Evolutionary conservation across 2,797 vertebrate genomes (phyloP).

Genomic region (Acanthopagrus latus): DNA sequence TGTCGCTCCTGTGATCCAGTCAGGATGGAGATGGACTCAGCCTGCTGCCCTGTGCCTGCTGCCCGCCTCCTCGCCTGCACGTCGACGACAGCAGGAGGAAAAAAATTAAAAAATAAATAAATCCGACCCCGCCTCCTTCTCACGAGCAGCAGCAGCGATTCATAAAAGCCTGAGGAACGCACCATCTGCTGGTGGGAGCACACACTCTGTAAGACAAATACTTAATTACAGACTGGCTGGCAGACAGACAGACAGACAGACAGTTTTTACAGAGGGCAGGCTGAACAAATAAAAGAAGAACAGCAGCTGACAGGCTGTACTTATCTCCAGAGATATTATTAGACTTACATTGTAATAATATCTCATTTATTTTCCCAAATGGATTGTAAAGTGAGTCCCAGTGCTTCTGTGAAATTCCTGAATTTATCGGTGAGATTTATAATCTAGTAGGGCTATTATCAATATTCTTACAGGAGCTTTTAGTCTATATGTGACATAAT

Average conservation of each 20-base stretch:
- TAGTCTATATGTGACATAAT: no score
- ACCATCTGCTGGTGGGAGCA: slow-evolving; percentile 66
- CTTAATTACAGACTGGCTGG: slow-evolving; percentile 17
- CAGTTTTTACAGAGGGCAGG: background rate
- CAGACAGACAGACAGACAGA: background rate
- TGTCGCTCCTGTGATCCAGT: slow-evolving; percentile 50
- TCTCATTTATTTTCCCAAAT: no score
- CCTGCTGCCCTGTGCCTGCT: slow-evolving; percentile 42
- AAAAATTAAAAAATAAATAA: no score
- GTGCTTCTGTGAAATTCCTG: background rate
- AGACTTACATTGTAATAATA: background rate
- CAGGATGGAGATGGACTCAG: slow-evolving; percentile 54
- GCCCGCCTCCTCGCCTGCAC: slow-evolving; percentile 33
- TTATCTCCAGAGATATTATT: background rate
- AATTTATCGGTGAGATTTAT: background rate
- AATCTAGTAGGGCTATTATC: background rate
- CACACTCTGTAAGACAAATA: background rate
- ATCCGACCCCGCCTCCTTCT: slow-evolving; percentile 61
- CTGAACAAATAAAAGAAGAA: background rate
- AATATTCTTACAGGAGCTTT: no score
- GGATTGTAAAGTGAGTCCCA: background rate
- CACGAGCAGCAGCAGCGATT: slow-evolving; percentile 27
- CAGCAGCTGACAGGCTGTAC: background rate
- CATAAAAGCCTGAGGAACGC: slow-evolving; percentile 47
- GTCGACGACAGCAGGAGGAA: slow-evolving; percentile 21